Evolutionary conservation across 1,140 invertebrate genomes (phyloP), one percentile per base, ranked within the genome.

Genomic region (Aleiodes sp.): DNA sequence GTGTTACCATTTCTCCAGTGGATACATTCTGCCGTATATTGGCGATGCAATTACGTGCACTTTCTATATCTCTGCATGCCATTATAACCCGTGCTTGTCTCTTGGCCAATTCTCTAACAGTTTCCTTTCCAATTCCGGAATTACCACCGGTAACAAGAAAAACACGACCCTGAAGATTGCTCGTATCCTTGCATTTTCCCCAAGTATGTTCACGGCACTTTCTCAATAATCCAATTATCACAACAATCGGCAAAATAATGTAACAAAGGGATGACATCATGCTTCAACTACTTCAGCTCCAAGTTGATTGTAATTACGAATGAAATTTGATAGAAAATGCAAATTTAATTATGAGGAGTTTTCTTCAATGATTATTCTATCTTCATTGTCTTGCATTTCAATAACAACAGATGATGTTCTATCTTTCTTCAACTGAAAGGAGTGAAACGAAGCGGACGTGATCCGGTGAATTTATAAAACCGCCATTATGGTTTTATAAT

Each of bases 141-240:
- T 93, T 95, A 1, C 91, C 92, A 21, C 94, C 94, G 12, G 94
- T 95, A 2, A 95, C 89, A 4, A 96, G 87, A 43, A 91, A 92
- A 4, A 91, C 90, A 74, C 90, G 89, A 1, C 88, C 90, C 64
- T 88, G 69, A 3, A 90, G 72, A 56, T 71, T 83, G 9, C 79
- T 78, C 31, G 80, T 77, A 70, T 77, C 85, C 57, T 78, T 82
- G 65, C 84, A 88, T 66, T 66, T 81, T 68, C 88, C 87, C 87
- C 87, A 87, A 3, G 80, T 74, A 19, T 72, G 79, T 69, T 86
- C 87, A 10, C 86, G 82, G 43, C 83, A 86, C 77, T 87, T 88
- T 63, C 87, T 79, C 0, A 88, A 68, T 12, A 88, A 56, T 6
- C 79, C 81, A 59, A 86, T 75, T 4, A 86, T 74, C 8, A 86